Evolutionary conservation across 2,113 vertebrate genomes (phyloP).

Genomic region (Phylloscopus whistleri): DNA sequence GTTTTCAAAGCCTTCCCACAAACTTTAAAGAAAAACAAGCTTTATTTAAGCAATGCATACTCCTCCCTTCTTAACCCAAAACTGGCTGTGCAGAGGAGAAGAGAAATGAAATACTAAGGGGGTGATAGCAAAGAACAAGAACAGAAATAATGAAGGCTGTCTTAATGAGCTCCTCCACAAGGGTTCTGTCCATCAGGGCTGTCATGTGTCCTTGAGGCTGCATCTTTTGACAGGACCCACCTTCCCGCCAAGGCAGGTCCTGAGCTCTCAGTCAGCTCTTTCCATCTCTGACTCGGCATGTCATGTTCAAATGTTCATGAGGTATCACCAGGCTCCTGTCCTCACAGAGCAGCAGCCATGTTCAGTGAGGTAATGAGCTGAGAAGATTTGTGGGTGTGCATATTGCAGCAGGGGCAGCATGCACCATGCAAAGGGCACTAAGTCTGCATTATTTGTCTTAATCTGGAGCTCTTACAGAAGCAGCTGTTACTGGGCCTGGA

Average conservation of each 20-base stretch:
- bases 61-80: neutral
- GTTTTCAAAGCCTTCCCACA: constrained; percentile 48
- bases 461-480: constrained; percentile 2
- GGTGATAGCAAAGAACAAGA: neutral
- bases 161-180: neutral
- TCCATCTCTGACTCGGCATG: neutral
- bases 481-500: constrained; percentile 34
- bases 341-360: neutral
- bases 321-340: neutral
- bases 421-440: constrained; percentile 24
- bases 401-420: constrained; percentile 16
- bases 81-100: neutral
- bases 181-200: neutral
- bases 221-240: neutral
- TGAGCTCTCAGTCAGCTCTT: neutral
- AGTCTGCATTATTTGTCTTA: constrained; percentile 50
- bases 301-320: neutral
- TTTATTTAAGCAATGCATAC: constrained; percentile 8
- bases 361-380: constrained; percentile 48
- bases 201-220: neutral
- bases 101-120: neutral
- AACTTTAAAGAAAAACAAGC: constrained; percentile 46
- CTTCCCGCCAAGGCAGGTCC: neutral
- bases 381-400: constrained; percentile 47
- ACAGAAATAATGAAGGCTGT: neutral